A percentile compares a stretch with the other conserved stretches of the same genome.
Evolutionary conservation across 2,888 invertebrate species (phyloP).

Genomic region (Empis livida): DNA sequence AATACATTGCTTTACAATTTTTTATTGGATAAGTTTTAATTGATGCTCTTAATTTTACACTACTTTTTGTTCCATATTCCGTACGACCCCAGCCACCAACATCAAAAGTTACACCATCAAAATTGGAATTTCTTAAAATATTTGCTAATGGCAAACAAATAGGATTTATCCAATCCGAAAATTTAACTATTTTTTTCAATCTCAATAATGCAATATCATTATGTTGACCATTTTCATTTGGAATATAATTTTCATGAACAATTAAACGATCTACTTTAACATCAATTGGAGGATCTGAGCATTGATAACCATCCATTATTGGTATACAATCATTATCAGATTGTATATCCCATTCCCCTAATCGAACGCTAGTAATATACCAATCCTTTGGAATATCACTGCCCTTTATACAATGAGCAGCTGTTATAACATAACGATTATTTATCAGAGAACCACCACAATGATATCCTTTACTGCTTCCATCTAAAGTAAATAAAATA

Average conservation of each 20-base stretch:
- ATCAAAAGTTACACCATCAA: constrained; percentile 32
- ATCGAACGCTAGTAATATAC: constrained; percentile 12
- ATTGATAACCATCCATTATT: constrained; percentile 35
- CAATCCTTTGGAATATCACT: constrained; percentile 4
- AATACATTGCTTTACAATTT: constrained; percentile 42
- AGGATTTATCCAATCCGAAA: constrained; percentile 43
- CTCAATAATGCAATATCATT: constrained; percentile 62
- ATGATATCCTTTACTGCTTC: constrained; percentile 41
- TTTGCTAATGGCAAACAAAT: constrained; percentile 43
- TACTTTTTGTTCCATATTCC: constrained; percentile 37
- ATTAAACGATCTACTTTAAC: constrained; percentile 47
- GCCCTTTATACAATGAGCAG: constrained; percentile 37
- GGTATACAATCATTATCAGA: constrained; percentile 30
- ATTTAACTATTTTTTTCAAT: constrained; percentile 39
- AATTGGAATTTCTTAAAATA: constrained; percentile 23
- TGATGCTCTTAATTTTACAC: constrained; percentile 41
- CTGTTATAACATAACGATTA: constrained; percentile 8
- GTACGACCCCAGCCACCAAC: constrained; percentile 55
- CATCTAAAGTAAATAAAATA: too few species aligned
- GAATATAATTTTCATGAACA: constrained; percentile 49
- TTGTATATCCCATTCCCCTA: constrained; percentile 18
- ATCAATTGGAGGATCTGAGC: constrained; percentile 46
- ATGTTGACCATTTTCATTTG: constrained; percentile 43
- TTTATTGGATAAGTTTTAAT: constrained; percentile 36
- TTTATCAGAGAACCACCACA: constrained; percentile 38